Percentiles rank a stretch among this genome's conserved stretches.
These are phyloP conservation scores for Silvanus unidentatus DNA, from an alignment of 2,888 invertebrate genomes.

Conservation along the genomic window DNA sequence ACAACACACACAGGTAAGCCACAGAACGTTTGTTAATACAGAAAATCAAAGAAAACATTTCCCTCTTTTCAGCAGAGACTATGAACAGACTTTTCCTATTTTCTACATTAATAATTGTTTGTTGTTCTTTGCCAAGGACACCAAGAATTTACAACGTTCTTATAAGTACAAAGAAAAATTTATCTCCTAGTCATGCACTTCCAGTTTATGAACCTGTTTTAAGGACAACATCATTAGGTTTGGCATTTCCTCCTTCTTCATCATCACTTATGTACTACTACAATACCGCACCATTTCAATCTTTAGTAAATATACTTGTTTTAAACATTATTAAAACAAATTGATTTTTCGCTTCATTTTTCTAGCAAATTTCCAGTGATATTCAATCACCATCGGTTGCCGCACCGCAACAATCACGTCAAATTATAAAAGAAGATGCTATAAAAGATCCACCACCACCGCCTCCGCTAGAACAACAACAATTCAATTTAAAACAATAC, in stretches of 20 bases:
- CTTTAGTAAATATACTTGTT: not conserved
- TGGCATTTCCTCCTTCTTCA: conserved; percentile 29
- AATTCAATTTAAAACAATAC: conserved; percentile 8
- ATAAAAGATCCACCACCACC: not conserved
- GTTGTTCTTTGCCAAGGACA: conserved; percentile 23
- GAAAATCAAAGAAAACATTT: too few relatives aligned
- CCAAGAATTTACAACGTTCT: conserved; percentile 33
- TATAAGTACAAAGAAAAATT: conserved; percentile 31
- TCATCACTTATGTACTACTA: conserved; percentile 14
- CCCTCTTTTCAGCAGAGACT: conserved; percentile 20
- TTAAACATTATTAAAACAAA: not conserved
- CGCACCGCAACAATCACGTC: too few relatives aligned
- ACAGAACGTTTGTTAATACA: too few relatives aligned
- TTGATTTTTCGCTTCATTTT: not conserved
- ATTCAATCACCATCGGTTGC: conserved; percentile 6
- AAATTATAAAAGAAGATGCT: too few relatives aligned
- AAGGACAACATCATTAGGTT: conserved; percentile 30
- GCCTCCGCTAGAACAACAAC: conserved; percentile 1
- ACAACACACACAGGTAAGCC: too few relatives aligned
- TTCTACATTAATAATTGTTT: conserved; percentile 19
- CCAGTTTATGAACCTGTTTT: conserved; percentile 33
- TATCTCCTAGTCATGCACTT: conserved; percentile 34
- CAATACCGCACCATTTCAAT: not conserved
- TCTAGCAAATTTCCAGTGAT: conserved; percentile 1
- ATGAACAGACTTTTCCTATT: conserved; percentile 24